Conservation (phyloP, 2,888 invertebrate species). For the Corythucha ciliata region DNA sequence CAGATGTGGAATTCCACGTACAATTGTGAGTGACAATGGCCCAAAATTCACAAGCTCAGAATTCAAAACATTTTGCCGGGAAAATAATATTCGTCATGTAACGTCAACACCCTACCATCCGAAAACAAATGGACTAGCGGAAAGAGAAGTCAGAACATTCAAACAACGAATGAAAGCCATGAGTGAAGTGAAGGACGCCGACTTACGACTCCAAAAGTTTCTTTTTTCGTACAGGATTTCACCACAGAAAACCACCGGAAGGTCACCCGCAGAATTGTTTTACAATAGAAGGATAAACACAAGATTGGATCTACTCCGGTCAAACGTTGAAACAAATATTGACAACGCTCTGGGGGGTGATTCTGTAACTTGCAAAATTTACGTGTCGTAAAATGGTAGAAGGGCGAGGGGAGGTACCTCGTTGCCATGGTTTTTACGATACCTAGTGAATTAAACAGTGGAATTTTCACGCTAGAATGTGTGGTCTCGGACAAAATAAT, state of each 20-base stretch:
- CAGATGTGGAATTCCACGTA: slow-evolving; percentile 30
- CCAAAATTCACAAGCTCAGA: slow-evolving; percentile 1
- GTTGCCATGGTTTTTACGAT: too few relatives aligned
- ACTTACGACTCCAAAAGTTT: slow-evolving; percentile 24
- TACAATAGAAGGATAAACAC: slow-evolving; percentile 30
- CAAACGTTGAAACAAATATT: not conserved
- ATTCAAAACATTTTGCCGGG: not conserved
- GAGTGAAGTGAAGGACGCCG: slow-evolving; percentile 16
- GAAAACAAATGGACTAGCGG: slow-evolving; percentile 34
- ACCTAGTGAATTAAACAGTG: too few relatives aligned
- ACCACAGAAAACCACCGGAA: slow-evolving; percentile 29
- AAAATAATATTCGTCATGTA: not conserved
- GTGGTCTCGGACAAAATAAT: too few relatives aligned
- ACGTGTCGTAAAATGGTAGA: too few relatives aligned
- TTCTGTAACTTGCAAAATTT: too few relatives aligned
- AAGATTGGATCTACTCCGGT: slow-evolving; percentile 28
- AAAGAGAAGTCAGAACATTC: slow-evolving; percentile 34
- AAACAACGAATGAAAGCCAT: slow-evolving; percentile 27
- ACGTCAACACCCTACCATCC: slow-evolving; percentile 31
- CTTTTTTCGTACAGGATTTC: slow-evolving; percentile 23
- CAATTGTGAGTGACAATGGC: slow-evolving; percentile 10
- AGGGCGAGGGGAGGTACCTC: too few relatives aligned
- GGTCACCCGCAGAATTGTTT: slow-evolving; percentile 32
- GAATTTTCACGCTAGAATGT: too few relatives aligned
- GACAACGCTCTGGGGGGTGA: not conserved